Evolutionary conservation across 1,140 invertebrate genomes (phyloP).

Genomic region (Zaprionus africanus): DNA sequence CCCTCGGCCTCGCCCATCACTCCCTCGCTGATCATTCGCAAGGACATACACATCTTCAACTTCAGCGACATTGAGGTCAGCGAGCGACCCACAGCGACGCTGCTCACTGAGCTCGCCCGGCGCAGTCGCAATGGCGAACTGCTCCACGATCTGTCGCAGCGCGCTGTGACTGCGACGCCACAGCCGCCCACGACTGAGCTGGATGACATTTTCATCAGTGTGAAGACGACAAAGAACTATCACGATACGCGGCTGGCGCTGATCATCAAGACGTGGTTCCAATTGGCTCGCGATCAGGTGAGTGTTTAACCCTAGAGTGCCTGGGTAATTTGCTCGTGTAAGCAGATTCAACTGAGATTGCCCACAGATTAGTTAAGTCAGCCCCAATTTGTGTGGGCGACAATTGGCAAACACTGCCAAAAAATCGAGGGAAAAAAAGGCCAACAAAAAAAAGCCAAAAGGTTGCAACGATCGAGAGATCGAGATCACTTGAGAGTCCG

Average conservation of each 20-base stretch:
- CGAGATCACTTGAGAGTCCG: slow-evolving; percentile 23
- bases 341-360: slow-evolving; percentile 29
- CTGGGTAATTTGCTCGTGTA: slow-evolving; percentile 21
- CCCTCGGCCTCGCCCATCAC: slow-evolving; percentile 40
- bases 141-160: slow-evolving; percentile 76
- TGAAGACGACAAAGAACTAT: slow-evolving; percentile 96
- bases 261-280: slow-evolving; percentile 96
- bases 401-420: slow-evolving; percentile 58
- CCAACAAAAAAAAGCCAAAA: slow-evolving; percentile 39
- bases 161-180: slow-evolving; percentile 85
- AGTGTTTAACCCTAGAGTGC: slow-evolving; percentile 3
- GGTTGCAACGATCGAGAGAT: slow-evolving; percentile 50
- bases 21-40: slow-evolving; percentile 73
- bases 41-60: slow-evolving; percentile 83
- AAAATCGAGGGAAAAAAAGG: background rate
- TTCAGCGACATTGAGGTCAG: slow-evolving; percentile 82
- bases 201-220: slow-evolving; percentile 96
- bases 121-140: slow-evolving; percentile 77
- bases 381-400: slow-evolving; percentile 69
- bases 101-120: slow-evolving; percentile 68
- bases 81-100: slow-evolving; percentile 66
- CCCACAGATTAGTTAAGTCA: slow-evolving; percentile 46
- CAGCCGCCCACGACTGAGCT: slow-evolving; percentile 89
- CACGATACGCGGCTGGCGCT: slow-evolving; percentile 93
- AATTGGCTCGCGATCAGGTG: slow-evolving; percentile 95